Percentiles rank a stretch among this genome's conserved stretches.
phyloP scores from a whole-genome alignment of 2,113 vertebrate genomes.

The Oostethus manadensis region DNA sequence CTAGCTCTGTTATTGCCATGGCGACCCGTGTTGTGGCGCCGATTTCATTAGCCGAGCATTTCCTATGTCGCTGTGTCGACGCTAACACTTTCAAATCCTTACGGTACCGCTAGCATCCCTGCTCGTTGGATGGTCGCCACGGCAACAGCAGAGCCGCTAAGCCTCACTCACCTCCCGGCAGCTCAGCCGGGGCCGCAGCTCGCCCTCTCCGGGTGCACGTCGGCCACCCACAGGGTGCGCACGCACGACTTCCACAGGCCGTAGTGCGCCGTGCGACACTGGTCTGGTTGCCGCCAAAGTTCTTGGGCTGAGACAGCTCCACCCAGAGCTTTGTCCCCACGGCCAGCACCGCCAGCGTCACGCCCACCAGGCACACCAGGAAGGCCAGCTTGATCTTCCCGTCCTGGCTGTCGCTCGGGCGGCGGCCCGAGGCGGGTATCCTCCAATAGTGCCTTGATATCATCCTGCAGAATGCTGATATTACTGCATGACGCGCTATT shows the following conservation, averaged over 20 bases:
- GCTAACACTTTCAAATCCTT: too few species aligned
- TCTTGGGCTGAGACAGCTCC: constrained; percentile 78
- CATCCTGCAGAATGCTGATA: too few species aligned
- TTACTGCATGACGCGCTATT: too few species aligned
- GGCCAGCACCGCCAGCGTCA: constrained; percentile 78
- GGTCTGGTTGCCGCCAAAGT: constrained; percentile 74
- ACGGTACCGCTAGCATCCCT: not conserved
- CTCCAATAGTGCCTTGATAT: too few species aligned
- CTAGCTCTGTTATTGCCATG: too few species aligned
- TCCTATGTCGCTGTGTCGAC: too few species aligned
- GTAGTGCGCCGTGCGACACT: constrained; percentile 79
- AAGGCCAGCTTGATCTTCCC: constrained; percentile 82
- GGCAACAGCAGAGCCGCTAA: not conserved
- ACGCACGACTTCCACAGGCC: constrained; percentile 86
- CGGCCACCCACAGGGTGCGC: constrained; percentile 78
- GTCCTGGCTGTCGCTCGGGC: constrained; percentile 77
- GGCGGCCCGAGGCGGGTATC: too few species aligned
- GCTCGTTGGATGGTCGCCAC: not conserved
- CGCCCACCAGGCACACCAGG: constrained; percentile 74
- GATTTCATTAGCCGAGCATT: too few species aligned
- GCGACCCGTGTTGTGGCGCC: too few species aligned
- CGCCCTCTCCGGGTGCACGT: constrained; percentile 73
- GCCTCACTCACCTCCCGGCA: constrained; percentile 85
- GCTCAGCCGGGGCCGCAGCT: constrained; percentile 81
- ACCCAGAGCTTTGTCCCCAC: constrained; percentile 91